These are phyloP conservation scores for Sebastes iracundus DNA, from an alignment of 2,797 vertebrate genomes.

Conservation along the genomic window DNA sequence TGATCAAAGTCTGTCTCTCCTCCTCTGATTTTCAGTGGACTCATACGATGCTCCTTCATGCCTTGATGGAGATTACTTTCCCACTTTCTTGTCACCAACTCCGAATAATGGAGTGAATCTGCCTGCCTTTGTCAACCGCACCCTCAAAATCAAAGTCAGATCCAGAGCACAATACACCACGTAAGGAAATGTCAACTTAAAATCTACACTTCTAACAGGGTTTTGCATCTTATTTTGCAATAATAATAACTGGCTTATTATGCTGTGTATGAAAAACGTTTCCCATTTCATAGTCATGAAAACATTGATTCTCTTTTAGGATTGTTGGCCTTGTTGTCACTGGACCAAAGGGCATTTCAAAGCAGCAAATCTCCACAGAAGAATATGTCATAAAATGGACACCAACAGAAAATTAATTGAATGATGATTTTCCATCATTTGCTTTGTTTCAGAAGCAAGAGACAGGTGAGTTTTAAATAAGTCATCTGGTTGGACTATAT, in stretches of 20 bases:
- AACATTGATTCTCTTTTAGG: conserved; percentile 17
- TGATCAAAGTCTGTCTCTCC: neutral
- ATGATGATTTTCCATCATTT: conserved; percentile 55
- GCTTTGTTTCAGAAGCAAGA: conserved; percentile 53
- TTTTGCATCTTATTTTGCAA: neutral
- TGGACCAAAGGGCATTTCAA: conserved; percentile 53
- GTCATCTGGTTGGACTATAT: neutral
- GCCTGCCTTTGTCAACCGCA: conserved; percentile 28
- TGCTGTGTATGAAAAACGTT: neutral
- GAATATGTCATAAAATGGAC: conserved; percentile 57
- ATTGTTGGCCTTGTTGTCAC: conserved; percentile 45
- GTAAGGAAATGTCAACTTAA: conserved; percentile 4
- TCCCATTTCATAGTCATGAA: neutral
- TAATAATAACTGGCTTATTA: neutral
- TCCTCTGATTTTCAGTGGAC: conserved; percentile 25
- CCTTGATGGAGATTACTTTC: conserved; percentile 51
- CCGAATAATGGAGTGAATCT: conserved; percentile 27
- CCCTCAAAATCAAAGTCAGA: conserved; percentile 40
- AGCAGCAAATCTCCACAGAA: neutral
- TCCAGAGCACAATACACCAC: conserved; percentile 8
- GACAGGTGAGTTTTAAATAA: conserved; percentile 17
- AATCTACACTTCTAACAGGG: neutral
- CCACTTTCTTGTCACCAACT: conserved; percentile 47
- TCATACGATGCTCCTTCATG: neutral
- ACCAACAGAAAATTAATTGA: conserved; percentile 29